Conservation (phyloP, 2,113 vertebrate genomes). For the Semnornis frantzii region DNA sequence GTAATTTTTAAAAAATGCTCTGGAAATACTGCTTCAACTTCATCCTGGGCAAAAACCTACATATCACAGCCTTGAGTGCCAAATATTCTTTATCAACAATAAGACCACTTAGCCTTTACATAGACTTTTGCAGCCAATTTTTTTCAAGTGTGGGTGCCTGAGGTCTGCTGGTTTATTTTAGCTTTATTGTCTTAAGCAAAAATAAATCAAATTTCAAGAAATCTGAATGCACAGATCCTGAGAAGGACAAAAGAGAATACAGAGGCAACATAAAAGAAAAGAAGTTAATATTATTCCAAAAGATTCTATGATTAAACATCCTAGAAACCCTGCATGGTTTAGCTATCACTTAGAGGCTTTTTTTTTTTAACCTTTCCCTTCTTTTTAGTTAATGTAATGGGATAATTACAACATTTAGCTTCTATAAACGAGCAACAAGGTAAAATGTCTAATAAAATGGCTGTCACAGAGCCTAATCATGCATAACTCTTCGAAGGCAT, state of each 20-base stretch:
- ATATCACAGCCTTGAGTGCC: background rate
- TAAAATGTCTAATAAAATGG: conserved; percentile 25
- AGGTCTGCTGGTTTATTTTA: background rate
- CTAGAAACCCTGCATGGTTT: background rate
- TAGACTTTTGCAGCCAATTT: background rate
- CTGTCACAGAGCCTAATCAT: conserved; percentile 16
- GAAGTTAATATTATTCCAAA: background rate
- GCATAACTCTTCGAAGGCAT: conserved; percentile 18
- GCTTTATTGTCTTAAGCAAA: background rate
- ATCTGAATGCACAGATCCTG: background rate
- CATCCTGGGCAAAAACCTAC: background rate
- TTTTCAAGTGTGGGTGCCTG: background rate
- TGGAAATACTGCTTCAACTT: background rate
- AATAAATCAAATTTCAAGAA: background rate
- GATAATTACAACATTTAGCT: conserved; percentile 53
- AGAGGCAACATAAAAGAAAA: background rate
- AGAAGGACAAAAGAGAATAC: background rate
- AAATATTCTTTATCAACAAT: background rate
- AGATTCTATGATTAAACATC: background rate
- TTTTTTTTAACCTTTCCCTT: background rate
- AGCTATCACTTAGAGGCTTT: background rate
- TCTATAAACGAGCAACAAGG: conserved; percentile 9
- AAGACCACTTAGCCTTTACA: background rate
- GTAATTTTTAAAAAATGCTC: background rate
- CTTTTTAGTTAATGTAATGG: background rate